Evolutionary conservation across 2,113 vertebrate genomes (phyloP).

Genomic region (Silurus meridionalis): DNA sequence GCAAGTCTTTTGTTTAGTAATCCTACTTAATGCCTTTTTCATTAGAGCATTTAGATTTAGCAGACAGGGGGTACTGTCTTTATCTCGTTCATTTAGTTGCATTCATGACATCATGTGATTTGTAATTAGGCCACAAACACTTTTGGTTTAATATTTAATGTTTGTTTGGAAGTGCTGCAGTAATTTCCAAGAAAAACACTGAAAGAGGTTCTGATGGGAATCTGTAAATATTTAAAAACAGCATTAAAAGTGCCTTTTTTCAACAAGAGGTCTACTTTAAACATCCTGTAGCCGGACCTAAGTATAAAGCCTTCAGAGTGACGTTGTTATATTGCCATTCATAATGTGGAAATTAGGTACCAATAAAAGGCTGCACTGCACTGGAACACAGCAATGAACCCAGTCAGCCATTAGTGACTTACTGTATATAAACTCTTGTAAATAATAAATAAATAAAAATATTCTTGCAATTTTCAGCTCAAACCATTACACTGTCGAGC

Average conservation of each 20-base stretch:
- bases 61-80: slow-evolving; percentile 1
- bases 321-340: not conserved
- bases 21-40: slow-evolving; percentile 28
- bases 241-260: slow-evolving; percentile 32
- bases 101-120: slow-evolving; percentile 24
- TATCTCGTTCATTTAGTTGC: slow-evolving; percentile 23
- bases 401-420: not conserved
- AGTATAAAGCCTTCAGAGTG: not conserved
- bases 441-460: not conserved
- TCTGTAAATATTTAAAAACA: slow-evolving; percentile 40
- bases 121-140: slow-evolving; percentile 30
- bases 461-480: not conserved
- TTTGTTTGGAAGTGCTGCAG: slow-evolving; percentile 13
- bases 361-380: not conserved
- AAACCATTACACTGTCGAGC: not conserved
- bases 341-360: not conserved
- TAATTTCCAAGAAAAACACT: slow-evolving; percentile 39
- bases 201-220: slow-evolving; percentile 24
- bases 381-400: not conserved
- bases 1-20: slow-evolving; percentile 20
- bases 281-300: not conserved
- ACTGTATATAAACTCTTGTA: not conserved
- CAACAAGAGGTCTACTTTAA: slow-evolving; percentile 16
- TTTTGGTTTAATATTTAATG: slow-evolving; percentile 44
- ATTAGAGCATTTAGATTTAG: not conserved